These are phyloP conservation scores for Telmatochromis sp. DNA, from an alignment of 2,113 vertebrate species.

Conservation along the genomic window DNA sequence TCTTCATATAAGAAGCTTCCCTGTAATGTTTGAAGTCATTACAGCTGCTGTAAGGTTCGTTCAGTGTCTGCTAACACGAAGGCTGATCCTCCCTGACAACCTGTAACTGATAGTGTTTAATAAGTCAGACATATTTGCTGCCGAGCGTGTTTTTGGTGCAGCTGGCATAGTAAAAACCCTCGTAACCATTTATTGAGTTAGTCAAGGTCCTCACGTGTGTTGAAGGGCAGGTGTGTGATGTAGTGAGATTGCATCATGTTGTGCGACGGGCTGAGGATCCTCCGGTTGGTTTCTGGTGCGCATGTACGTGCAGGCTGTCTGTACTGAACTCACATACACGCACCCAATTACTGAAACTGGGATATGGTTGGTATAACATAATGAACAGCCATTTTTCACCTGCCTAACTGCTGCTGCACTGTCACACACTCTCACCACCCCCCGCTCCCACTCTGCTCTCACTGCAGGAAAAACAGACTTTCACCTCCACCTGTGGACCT, in stretches of 20 bases:
- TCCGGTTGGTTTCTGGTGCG: not conserved
- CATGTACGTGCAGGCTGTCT: not conserved
- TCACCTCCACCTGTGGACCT: not conserved
- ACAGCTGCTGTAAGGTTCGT: not conserved
- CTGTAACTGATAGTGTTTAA: not conserved
- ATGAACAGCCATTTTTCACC: conserved; percentile 62
- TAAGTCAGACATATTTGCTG: not conserved
- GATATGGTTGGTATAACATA: conserved; percentile 54
- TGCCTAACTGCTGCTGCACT: conserved; percentile 28
- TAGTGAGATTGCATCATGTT: not conserved
- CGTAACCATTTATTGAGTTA: not conserved
- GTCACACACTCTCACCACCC: not conserved
- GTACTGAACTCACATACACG: not conserved
- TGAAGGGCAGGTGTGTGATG: not conserved
- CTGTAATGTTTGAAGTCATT: not conserved
- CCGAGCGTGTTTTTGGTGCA: not conserved
- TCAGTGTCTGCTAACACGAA: not conserved
- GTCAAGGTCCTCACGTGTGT: not conserved
- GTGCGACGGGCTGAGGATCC: not conserved
- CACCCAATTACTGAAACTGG: conserved; percentile 41
- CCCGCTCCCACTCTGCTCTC: not conserved
- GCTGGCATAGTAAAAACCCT: not conserved
- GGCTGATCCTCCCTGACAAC: not conserved
- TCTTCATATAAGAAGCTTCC: not conserved
- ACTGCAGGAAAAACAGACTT: not conserved